Evolutionary conservation across 2,888 invertebrate genomes (phyloP), one percentile per base, ranked within the genome.

Genomic region (Dendrolimus pini): DNA sequence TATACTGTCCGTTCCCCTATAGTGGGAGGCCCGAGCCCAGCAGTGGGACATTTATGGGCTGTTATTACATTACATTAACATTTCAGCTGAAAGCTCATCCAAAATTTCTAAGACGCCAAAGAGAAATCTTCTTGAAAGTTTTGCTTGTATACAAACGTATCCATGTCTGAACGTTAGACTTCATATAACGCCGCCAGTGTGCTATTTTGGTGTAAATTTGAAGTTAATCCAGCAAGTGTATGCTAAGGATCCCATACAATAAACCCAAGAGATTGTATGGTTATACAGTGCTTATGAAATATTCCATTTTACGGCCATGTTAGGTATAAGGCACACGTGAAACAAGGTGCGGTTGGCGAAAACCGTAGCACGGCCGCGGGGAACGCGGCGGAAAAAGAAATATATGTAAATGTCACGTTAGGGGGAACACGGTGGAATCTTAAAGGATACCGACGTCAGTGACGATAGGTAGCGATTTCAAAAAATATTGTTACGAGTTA

Each of bases 281-380:
- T 47, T 47, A 47, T 47, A 47, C 47, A 47, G 47, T 47, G 47
- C 70, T 72, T 68, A 70, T 67, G 63, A 69, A 70, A 71, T 69
- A 75, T 70, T 70, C 66, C 61, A 60, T 64, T 62, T 62, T 65
- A 59, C 59, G 60, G 61, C 65, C 58, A 60, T 62, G 69, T 74
- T 72, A 74, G 76, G 67, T 69, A 58, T 75, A 72, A 73, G 61
- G 61, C 78, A 81, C 72, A 86, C 86, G 85, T 85, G 84, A 75
- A 84, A 87, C 83, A 85, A 82, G 79, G 70, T 47, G 47, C 47
- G 47, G 47, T 12, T 47, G 9, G 47, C 47, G 10, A 47, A 30
- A 30, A 47, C 47, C 12, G 47, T 47, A 47, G 6, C 47, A 47
- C 47, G 12, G 47, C 47, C 47, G 47, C 47, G 76, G 74, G 76